Conservation (phyloP, 2,888 invertebrate genomes). For the Ornithoptera alexandrae region DNA sequence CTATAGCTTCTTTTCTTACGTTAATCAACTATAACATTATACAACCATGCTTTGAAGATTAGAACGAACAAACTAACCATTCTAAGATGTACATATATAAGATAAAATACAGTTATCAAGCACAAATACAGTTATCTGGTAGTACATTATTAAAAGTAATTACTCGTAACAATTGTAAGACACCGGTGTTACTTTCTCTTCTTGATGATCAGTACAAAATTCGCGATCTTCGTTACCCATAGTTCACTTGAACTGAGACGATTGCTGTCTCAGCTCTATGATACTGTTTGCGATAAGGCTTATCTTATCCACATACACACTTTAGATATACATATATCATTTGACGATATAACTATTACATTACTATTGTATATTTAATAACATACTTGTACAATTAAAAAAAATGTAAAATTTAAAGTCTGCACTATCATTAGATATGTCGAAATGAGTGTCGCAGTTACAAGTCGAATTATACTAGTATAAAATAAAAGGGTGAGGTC, state of each 20-base stretch:
- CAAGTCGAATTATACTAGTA: not conserved
- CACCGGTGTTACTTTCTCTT: conserved; percentile 53
- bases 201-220: conserved; percentile 55
- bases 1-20: not conserved
- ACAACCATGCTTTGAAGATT: not conserved
- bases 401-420: not conserved
- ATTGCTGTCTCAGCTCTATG: conserved; percentile 33
- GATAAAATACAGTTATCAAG: not conserved
- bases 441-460: no score
- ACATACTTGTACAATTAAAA: not conserved
- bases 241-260: conserved; percentile 33
- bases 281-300: conserved; percentile 14
- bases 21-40: not conserved
- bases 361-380: not conserved
- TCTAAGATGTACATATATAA: not conserved
- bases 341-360: conserved; percentile 3
- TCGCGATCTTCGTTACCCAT: conserved; percentile 61
- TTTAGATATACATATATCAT: conserved; percentile 2
- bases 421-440: no score
- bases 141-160: conserved; percentile 38
- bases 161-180: conserved; percentile 55
- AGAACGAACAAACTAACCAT: not conserved
- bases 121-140: not conserved
- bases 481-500: not conserved
- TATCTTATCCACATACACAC: conserved; percentile 10